Conservation (phyloP, 2,888 invertebrate genomes). For the Drosophila kambysellisi region DNA sequence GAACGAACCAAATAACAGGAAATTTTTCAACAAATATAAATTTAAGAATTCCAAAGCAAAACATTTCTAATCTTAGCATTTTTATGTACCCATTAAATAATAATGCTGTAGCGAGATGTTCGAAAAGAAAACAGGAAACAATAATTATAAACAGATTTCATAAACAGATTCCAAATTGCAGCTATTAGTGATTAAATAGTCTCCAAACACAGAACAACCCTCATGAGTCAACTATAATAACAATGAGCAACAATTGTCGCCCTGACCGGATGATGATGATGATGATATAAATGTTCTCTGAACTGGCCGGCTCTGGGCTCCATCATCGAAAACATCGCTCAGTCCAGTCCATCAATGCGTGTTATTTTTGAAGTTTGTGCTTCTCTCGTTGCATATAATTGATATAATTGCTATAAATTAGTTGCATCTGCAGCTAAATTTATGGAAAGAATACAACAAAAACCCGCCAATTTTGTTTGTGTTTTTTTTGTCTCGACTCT, state of each 20-base stretch:
- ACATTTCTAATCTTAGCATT: not conserved
- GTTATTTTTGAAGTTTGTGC: conserved; percentile 7
- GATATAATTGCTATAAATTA: conserved; percentile 59
- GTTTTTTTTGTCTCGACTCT: not conserved
- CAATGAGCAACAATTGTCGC: conserved; percentile 63
- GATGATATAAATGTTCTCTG: conserved; percentile 10
- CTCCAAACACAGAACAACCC: conserved; percentile 3
- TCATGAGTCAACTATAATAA: conserved; percentile 17
- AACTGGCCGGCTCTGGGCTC: conserved; percentile 3
- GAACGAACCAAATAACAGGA: not conserved
- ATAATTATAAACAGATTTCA: not conserved
- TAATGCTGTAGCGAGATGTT: not conserved
- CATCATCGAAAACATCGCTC: not conserved
- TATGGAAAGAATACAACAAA: not conserved
- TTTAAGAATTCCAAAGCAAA: not conserved
- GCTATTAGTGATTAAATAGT: not conserved
- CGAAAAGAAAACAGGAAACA: not conserved
- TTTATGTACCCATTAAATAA: not conserved
- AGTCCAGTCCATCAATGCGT: conserved; percentile 6
- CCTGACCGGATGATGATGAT: conserved; percentile 47
- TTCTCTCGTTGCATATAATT: conserved; percentile 48
- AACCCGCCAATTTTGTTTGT: not conserved
- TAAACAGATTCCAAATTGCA: not conserved
- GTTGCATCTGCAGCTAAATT: conserved; percentile 3
- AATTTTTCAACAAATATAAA: not conserved